Conservation (phyloP, 2,113 vertebrate species). For the Pantherophis guttatus region DNA sequence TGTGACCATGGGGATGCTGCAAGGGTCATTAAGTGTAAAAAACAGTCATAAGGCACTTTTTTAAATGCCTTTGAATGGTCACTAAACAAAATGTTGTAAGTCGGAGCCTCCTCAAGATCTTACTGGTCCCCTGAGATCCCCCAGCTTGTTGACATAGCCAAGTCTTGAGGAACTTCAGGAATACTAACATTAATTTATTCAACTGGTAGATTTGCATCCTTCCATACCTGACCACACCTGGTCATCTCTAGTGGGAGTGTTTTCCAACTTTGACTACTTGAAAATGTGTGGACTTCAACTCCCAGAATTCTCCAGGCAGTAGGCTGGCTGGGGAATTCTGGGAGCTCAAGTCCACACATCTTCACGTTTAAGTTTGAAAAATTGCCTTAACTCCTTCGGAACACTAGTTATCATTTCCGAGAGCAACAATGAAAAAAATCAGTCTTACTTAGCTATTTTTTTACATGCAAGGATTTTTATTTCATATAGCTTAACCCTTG, state of each 20-base stretch:
- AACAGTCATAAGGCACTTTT: no score
- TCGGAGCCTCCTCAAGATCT: no score
- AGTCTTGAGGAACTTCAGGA: no score
- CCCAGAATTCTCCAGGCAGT: background rate
- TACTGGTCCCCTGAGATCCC: no score
- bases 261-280: background rate
- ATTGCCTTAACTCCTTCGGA: background rate
- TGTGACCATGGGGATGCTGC: no score
- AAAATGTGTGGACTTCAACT: background rate
- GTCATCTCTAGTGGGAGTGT: background rate
- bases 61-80: no score
- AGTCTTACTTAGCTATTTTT: background rate
- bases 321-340: background rate
- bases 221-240: no score
- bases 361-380: background rate
- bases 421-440: background rate
- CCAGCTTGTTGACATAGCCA: no score
- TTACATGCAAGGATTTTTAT: background rate
- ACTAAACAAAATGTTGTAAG: no score
- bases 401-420: background rate
- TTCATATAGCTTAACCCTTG: background rate
- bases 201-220: no score
- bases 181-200: no score
- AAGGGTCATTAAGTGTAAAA: no score
- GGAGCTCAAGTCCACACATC: background rate